These are phyloP conservation scores for Thereva unica DNA, from an alignment of 2,888 invertebrate species.

Conservation along the genomic window DNA sequence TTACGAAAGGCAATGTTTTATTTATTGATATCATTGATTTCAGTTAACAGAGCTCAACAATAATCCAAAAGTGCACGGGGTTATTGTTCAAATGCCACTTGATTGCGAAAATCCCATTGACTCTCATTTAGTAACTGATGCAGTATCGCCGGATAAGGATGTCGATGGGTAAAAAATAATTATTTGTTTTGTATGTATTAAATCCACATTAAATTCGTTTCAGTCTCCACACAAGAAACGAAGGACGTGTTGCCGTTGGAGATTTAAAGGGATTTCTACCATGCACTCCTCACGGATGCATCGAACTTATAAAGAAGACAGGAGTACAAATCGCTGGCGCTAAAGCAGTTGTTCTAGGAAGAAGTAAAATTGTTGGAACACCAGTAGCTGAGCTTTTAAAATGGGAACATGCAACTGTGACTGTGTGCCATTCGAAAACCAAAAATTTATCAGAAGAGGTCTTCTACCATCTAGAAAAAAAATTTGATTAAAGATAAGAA, in stretches of 20 bases:
- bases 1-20: too few species aligned
- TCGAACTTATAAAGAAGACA: constrained; percentile 85
- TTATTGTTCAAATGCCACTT: constrained; percentile 95
- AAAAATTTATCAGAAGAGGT: constrained; percentile 77
- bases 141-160: constrained; percentile 88
- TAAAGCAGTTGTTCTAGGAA: constrained; percentile 89
- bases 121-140: constrained; percentile 82
- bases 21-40: not conserved
- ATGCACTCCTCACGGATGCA: constrained; percentile 94
- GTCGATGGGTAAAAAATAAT: constrained; percentile 80
- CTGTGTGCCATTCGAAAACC: constrained; percentile 95
- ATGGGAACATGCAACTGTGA: constrained; percentile 97
- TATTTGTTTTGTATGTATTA: not conserved
- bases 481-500: not conserved
- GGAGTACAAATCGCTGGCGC: constrained; percentile 80
- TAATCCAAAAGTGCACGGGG: constrained; percentile 85
- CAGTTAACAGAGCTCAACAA: constrained; percentile 68
- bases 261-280: constrained; percentile 89
- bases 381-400: constrained; percentile 92
- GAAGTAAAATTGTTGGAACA: constrained; percentile 97
- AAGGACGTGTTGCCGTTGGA: constrained; percentile 88
- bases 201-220: constrained; percentile 40
- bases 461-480: constrained; percentile 34
- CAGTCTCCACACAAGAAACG: constrained; percentile 88
- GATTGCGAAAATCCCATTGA: constrained; percentile 84